Evolutionary conservation across 2,888 invertebrate species (phyloP).

Genomic region (Malachius bipustulatus): DNA sequence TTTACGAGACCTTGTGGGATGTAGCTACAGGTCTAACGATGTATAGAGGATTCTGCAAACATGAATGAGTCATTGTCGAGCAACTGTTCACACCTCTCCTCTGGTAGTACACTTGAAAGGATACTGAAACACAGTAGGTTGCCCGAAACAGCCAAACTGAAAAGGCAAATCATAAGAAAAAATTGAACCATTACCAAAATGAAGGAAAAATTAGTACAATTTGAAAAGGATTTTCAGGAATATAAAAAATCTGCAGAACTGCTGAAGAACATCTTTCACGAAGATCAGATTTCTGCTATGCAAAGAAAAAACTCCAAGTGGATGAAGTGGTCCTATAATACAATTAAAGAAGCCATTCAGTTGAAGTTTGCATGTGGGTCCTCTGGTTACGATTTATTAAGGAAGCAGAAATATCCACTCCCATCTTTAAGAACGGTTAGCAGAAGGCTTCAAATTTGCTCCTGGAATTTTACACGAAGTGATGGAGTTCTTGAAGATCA

Average conservation of each 20-base stretch:
- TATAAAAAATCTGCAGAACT: not conserved
- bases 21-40: not conserved
- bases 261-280: constrained; percentile 6
- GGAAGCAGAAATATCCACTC: constrained; percentile 10
- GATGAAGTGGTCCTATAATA: constrained; percentile 11
- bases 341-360: constrained; percentile 19
- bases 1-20: not conserved
- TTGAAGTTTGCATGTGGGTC: constrained; percentile 13
- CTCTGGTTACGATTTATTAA: constrained; percentile 13
- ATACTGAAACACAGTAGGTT: not conserved
- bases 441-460: constrained; percentile 7
- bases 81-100: not conserved
- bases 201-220: constrained; percentile 1
- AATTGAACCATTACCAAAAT: constrained; percentile 4
- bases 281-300: constrained; percentile 7
- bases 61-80: constrained; percentile 2
- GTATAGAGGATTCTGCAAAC: constrained; percentile 2
- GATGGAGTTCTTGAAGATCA: constrained; percentile 11
- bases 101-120: not conserved
- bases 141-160: not conserved
- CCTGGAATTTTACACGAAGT: constrained; percentile 8
- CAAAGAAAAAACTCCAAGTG: constrained; percentile 4
- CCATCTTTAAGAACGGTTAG: constrained; percentile 11
- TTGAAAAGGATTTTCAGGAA: not conserved
- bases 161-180: constrained; percentile 4